Evolutionary conservation across 2,113 vertebrate genomes (phyloP).

Genomic region (Eublepharis macularius): DNA sequence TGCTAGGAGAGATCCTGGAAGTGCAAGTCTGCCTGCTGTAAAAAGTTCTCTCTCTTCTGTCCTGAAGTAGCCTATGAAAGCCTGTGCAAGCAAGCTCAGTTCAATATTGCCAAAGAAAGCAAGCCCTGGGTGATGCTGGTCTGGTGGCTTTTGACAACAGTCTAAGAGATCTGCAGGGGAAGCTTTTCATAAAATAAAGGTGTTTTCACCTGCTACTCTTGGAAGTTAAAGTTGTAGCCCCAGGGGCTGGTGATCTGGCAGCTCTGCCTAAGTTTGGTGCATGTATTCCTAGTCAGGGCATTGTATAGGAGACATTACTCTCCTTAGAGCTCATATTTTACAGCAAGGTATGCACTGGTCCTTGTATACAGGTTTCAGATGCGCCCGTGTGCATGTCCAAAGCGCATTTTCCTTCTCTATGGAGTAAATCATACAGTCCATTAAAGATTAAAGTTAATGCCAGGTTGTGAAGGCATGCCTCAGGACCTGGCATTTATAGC

Average conservation of each 20-base stretch:
- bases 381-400: not conserved
- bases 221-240: not conserved
- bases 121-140: too few relatives aligned
- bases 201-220: too few relatives aligned
- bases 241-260: not conserved
- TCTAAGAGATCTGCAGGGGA: not conserved
- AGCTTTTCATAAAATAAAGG: not conserved
- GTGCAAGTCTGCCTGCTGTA: not conserved
- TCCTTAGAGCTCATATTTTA: not conserved
- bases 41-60: not conserved
- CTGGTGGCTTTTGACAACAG: not conserved
- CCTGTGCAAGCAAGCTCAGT: not conserved
- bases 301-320: not conserved
- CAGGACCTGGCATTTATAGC: not conserved
- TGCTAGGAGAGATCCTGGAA: not conserved
- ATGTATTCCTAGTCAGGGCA: not conserved
- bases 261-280: not conserved
- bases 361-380: not conserved
- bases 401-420: not conserved
- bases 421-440: not conserved
- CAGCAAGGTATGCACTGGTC: too few relatives aligned
- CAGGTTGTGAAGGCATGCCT: not conserved
- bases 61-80: not conserved
- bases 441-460: not conserved
- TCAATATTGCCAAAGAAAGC: not conserved